Conservation (phyloP, 2,888 invertebrate species). For the Ephialtes manifestator region DNA sequence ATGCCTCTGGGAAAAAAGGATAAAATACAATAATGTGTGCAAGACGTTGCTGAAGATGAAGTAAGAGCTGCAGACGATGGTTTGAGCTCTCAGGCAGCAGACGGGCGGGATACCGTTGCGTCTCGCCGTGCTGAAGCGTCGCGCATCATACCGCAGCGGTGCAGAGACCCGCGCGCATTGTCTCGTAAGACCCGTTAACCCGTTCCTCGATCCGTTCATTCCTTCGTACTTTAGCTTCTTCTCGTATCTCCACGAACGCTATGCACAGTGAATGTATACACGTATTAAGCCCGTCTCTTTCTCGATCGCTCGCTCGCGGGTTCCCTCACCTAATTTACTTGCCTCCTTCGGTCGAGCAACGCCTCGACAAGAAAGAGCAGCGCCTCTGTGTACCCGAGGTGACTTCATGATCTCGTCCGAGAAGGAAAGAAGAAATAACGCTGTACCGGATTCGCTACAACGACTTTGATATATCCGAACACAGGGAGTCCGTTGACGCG, state of each 20-base stretch:
- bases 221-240: constrained; percentile 53
- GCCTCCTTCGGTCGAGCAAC: constrained; percentile 36
- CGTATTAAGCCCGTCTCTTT: background rate
- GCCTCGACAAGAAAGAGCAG: constrained; percentile 25
- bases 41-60: constrained; percentile 18
- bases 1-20: background rate
- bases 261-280: background rate
- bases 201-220: constrained; percentile 72
- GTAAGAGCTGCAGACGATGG: constrained; percentile 18
- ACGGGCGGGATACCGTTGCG: constrained; percentile 63
- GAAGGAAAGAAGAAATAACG: constrained; percentile 1
- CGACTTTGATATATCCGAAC: constrained; percentile 53
- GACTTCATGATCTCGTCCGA: background rate
- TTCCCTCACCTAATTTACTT: constrained; percentile 56
- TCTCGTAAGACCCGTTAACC: constrained; percentile 75
- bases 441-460: constrained; percentile 64
- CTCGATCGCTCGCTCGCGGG: constrained; percentile 9
- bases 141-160: constrained; percentile 23
- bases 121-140: constrained; percentile 52
- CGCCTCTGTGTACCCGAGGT: constrained; percentile 32
- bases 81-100: background rate
- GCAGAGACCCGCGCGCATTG: constrained; percentile 68
- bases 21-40: constrained; percentile 20
- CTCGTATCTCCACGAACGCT: constrained; percentile 27
- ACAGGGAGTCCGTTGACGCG: constrained; percentile 42